Evolutionary conservation across 2,888 invertebrate species (phyloP), one percentile per base, ranked within the genome.

Genomic region (Lacanobia oleracea): DNA sequence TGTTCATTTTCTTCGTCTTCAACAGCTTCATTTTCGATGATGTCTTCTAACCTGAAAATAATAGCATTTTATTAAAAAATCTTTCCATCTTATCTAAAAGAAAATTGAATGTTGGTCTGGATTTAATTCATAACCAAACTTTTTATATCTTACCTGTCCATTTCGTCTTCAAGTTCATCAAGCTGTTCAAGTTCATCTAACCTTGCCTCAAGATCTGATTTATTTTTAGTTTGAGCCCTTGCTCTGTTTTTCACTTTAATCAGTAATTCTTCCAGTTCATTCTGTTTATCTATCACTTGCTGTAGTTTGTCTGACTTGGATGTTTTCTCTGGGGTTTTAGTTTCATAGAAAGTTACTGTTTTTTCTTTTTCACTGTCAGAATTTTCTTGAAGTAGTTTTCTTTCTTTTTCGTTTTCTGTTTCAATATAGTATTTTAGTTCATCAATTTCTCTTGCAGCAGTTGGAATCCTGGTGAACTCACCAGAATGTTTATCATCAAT

Each of bases 81-180:
- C 23, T 12, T 7, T 18, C 18, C 7, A n/a, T 5, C 3, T 21
- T 50, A 57, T 40, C n/a, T 21, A 21, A 14, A 8, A 40, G 14
- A 40, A 21, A 40, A 40, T 8, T 40, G 1, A 37, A 40, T 33
- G n/a, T 40, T 40, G 40, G 4, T 21, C 14, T 40, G 1, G 21
- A 40, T 59, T 14, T 14, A 16, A 40, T 40, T 16, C 12, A 2
- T n/a, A n/a, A n/a, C n/a, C n/a, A 18, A 3, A 59, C 8, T 8
- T 18, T 5, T n/a, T 63, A 10, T 23, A 33, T 51, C 43, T 60
- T 76, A 87, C 93, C 96, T 95, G 75, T 96, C 93, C 85, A 97
- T 93, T 89, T 96, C 96, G 93, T 97, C 97, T 90, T 97, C 96
- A 66, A 96, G 85, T 69, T 94, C 94, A 77, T 96, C 96, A 63